Conservation (phyloP, 2,113 vertebrate species). For the Leptodactylus fuscus region DNA sequence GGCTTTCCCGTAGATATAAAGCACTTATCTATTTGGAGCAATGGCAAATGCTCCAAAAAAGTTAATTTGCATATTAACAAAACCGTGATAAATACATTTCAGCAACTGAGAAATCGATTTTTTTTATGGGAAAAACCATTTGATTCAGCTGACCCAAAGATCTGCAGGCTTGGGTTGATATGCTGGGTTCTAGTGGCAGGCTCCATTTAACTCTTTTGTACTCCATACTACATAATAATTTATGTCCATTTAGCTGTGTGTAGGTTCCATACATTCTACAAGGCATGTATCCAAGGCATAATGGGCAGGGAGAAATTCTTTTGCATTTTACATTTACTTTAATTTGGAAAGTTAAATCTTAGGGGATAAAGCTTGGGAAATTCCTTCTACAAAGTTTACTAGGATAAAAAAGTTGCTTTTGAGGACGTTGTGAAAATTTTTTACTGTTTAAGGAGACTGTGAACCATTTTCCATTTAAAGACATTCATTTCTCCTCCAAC, state of each 20-base stretch:
- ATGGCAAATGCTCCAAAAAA: no score
- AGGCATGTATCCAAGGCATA: background rate
- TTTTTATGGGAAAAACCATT: no score
- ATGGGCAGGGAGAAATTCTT: slow-evolving; percentile 1
- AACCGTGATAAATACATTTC: no score
- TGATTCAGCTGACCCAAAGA: no score
- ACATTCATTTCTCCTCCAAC: background rate
- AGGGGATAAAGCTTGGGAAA: background rate
- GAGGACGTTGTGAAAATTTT: background rate
- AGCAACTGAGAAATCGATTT: no score
- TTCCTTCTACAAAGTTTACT: background rate
- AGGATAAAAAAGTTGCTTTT: background rate
- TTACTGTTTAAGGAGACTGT: background rate
- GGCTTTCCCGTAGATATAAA: no score
- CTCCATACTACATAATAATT: background rate
- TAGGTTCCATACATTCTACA: background rate
- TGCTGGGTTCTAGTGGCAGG: no score
- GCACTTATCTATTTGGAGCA: no score
- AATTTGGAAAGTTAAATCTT: slow-evolving; percentile 23
- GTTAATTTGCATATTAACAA: no score
- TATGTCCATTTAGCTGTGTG: background rate
- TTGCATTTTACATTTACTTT: slow-evolving; percentile 17
- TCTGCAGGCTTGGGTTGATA: no score
- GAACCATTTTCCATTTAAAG: slow-evolving; percentile 10
- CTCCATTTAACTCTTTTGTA: background rate